A percentile compares a stretch with the other conserved stretches of the same genome.
Evolutionary conservation across 1,140 invertebrate genomes (phyloP).

Genomic region (Bombus ignitus): DNA sequence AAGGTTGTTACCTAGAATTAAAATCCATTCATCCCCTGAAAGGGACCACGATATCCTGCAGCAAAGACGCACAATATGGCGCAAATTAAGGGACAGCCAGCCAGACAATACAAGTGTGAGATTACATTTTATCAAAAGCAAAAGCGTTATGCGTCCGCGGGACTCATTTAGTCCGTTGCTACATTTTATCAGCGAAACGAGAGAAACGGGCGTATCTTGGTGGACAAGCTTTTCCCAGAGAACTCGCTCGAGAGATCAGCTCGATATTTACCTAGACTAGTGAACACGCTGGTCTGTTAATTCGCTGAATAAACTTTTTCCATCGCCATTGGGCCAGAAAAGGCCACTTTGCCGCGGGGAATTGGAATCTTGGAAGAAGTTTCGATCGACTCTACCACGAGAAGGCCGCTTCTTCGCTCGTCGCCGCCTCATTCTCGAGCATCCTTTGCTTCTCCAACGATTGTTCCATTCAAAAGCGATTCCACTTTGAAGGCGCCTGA

Average conservation of each 20-base stretch:
- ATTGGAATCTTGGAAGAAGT: slow-evolving; percentile 3
- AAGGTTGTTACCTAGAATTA: not conserved
- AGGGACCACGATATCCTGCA: not conserved
- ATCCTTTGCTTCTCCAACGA: not conserved
- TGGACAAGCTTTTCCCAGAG: not conserved
- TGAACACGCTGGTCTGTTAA: slow-evolving; percentile 45
- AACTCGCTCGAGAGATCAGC: slow-evolving; percentile 17
- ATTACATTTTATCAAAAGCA: slow-evolving; percentile 37
- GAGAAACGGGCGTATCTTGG: not conserved
- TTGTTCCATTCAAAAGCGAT: slow-evolving; percentile 1
- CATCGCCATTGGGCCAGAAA: not conserved
- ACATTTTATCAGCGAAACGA: not conserved
- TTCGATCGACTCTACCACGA: slow-evolving; percentile 6
- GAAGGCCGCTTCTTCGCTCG: not conserved
- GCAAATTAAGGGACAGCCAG: not conserved
- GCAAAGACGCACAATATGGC: not conserved
- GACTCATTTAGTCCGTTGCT: slow-evolving; percentile 45
- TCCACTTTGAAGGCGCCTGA: not conserved
- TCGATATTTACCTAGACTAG: slow-evolving; percentile 48
- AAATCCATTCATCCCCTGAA: not conserved
- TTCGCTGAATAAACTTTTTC: slow-evolving; percentile 59
- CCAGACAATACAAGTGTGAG: slow-evolving; percentile 15
- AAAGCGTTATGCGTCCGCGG: slow-evolving; percentile 42
- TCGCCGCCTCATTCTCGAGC: not conserved
- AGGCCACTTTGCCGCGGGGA: slow-evolving; percentile 9